phyloP scores from a whole-genome alignment of 1,140 invertebrate genomes.

The Drosophila takahashii region DNA sequence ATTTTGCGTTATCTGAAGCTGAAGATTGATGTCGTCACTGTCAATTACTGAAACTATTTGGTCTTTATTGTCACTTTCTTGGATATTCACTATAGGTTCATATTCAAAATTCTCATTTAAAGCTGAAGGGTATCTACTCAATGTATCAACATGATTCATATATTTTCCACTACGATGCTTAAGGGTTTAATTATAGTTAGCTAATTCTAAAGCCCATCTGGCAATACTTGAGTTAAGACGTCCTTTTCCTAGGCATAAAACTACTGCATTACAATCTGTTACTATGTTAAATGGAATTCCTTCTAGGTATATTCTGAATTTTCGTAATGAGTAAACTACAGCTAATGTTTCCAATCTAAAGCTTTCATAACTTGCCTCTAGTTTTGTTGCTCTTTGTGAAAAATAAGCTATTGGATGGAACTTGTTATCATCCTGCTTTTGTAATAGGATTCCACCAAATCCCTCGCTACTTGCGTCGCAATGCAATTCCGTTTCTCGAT shows the following conservation, averaged over 20 bases:
- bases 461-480: constrained; percentile 2
- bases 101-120: too few species aligned
- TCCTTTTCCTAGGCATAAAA: constrained; percentile 2
- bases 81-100: too few species aligned
- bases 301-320: constrained; percentile 3
- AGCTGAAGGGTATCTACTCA: too few species aligned
- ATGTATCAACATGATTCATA: too few species aligned
- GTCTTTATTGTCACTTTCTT: too few species aligned
- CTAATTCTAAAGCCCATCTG: constrained; percentile 8
- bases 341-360: too few species aligned
- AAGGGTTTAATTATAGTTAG: not conserved
- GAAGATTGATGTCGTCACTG: too few species aligned
- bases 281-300: constrained; percentile 5
- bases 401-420: not conserved
- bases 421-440: not conserved
- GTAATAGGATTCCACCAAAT: not conserved
- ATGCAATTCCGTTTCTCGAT: not conserved
- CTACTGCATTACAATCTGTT: constrained; percentile 2
- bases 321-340: too few species aligned
- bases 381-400: not conserved
- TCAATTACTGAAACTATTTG: too few species aligned
- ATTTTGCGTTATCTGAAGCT: too few species aligned
- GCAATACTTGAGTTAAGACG: not conserved
- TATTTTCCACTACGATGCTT: too few species aligned
- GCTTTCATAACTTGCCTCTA: too few species aligned